Evolutionary conservation across 2,797 vertebrate species (phyloP).

Genomic region (Sebastes oblongus): DNA sequence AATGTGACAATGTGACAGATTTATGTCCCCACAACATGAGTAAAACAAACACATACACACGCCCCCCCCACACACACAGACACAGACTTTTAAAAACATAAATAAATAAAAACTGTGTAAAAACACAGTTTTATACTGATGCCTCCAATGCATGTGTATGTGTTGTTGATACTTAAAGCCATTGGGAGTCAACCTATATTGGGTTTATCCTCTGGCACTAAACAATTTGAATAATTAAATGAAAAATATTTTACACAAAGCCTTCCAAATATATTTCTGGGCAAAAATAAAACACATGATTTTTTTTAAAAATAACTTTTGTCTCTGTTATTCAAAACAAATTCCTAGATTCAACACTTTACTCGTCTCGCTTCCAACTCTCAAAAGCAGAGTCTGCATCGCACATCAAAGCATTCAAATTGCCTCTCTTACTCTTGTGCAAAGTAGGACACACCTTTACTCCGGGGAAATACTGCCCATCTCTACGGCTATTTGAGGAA

Average conservation of each 20-base stretch:
- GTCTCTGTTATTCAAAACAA: neutral
- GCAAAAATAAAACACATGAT: neutral
- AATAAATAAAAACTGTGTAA: neutral
- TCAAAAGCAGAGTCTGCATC: conserved; percentile 6
- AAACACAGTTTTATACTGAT: neutral
- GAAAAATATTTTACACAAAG: neutral
- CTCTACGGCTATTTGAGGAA: conserved; percentile 63
- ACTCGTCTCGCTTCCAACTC: neutral
- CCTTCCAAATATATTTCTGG: neutral
- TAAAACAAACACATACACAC: neutral
- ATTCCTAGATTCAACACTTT: conserved; percentile 11
- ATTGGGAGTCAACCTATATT: conserved; percentile 7
- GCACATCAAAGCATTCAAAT: conserved; percentile 52
- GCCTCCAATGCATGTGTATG: neutral
- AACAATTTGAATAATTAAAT: neutral
- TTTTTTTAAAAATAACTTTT: neutral
- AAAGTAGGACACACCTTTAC: conserved; percentile 63
- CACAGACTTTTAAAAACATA: conserved; percentile 8
- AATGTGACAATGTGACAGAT: too few species aligned
- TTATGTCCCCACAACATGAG: neutral
- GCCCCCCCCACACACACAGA: neutral
- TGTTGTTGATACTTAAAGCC: conserved; percentile 5
- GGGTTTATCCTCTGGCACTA: conserved; percentile 8
- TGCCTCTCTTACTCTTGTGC: conserved; percentile 19
- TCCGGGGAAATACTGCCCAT: conserved; percentile 59